Base-by-base conservation (phyloP, 1,140 invertebrate species). In the Scaptodrosophila lebanonensis region DNA sequence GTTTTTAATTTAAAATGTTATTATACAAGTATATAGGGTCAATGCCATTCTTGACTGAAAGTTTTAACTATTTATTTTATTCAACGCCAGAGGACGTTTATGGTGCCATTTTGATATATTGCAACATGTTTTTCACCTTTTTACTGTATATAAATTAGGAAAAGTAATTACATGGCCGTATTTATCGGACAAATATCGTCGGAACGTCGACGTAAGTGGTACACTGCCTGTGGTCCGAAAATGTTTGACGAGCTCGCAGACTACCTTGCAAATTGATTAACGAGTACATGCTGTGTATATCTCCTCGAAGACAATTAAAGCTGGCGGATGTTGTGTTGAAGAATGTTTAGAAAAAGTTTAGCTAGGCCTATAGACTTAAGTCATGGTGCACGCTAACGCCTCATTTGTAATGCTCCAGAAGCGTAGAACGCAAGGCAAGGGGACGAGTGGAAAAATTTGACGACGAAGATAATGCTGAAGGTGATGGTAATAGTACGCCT, bases 231-330 rank as follows among this genome's bases (percentile, higher is more conserved):
- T n/a, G n/a, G n/a, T n/a, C n/a, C n/a, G n/a, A n/a, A n/a, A n/a
- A n/a, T n/a, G n/a, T n/a, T n/a, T n/a, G n/a, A n/a, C n/a, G n/a
- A n/a, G n/a, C n/a, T n/a, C n/a, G n/a, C n/a, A n/a, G n/a, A n/a
- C n/a, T n/a, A n/a, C n/a, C n/a, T n/a, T 44, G 27, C 42, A 15
- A 35, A 36, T 43, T 67, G 53, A 67, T 67, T 64, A 64, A 67
- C 48, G 49, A 36, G 20, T 50, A 58, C 49, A 64, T 39, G 65
- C 33, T 43, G 36, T 64, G 64, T 64, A 53, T 64, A 48, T 65
- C 73, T 79, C 68, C 63, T 73, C 66, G 68, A 73, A 77, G 79
- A 77, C 73, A 79, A 79, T 82, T 82, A 73, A 62, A 67, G 42
- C 58, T 38, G 60, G 15, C 5, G 38, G 54, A 44, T 50, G 33